Evolutionary conservation across 1,140 invertebrate genomes (phyloP).

Genomic region (Caenorhabditis inopinata): DNA sequence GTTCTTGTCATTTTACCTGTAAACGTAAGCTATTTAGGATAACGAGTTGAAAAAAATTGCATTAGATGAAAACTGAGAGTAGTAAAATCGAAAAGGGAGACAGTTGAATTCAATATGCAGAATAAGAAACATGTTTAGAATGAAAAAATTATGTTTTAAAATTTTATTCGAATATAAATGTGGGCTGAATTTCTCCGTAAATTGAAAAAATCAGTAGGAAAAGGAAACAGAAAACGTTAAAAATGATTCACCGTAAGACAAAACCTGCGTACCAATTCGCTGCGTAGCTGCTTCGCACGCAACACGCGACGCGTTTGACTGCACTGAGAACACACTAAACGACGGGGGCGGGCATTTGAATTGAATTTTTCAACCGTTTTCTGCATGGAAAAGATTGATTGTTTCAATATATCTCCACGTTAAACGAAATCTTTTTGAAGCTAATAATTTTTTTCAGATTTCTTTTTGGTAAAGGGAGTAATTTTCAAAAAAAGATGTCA

Average conservation of each 20-base stretch:
- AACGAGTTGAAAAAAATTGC: not conserved
- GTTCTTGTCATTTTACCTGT: slow-evolving; percentile 66
- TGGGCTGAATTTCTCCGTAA: too few species aligned
- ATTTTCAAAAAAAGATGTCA: not conserved
- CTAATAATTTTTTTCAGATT: not conserved
- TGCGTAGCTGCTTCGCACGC: not conserved
- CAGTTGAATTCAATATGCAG: too few species aligned
- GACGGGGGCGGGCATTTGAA: slow-evolving; percentile 15
- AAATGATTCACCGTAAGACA: not conserved
- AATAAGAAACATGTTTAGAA: not conserved
- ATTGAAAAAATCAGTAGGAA: not conserved
- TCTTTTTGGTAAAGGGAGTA: too few species aligned
- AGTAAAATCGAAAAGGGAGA: too few species aligned
- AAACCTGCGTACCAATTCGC: not conserved
- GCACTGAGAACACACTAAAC: not conserved
- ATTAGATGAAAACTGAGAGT: too few species aligned
- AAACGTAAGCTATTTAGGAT: not conserved
- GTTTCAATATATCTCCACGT: too few species aligned
- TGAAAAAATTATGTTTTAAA: too few species aligned
- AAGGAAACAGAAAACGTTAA: not conserved
- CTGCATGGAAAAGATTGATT: too few species aligned
- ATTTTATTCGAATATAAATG: too few species aligned
- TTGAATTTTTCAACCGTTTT: not conserved
- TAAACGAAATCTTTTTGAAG: too few species aligned
- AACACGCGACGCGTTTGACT: not conserved